Evolutionary conservation across 2,888 invertebrate genomes (phyloP), one percentile per base, ranked within the genome.

Genomic region (Heteromyza rotundicornis): DNA sequence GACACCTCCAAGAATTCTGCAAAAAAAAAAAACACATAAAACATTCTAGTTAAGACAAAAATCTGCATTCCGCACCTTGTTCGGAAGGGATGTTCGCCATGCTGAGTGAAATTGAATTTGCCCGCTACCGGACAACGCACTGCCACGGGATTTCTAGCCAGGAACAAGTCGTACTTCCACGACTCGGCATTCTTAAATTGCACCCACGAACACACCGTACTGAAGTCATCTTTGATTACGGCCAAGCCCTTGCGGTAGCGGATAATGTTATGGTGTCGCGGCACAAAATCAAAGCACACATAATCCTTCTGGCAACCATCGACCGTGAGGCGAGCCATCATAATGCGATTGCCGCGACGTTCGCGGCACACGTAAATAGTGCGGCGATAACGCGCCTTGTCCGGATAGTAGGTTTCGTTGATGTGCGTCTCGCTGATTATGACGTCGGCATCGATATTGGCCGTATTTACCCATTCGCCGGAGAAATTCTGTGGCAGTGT

Each of bases 241-340:
- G 95, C 95, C 55, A 94, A 79, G 5, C 95, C 95, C 83, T 90
- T 91, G 36, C 95, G 87, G 82, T 92, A 98, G 70, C 98, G 86
- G 70, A 98, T 96, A 62, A 98, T 87, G 80, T 97, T 98, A 81
- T 97, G 97, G 85, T 98, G 97, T 60, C 95, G 90, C 0, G 96
- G 95, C 56, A 97, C 90, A 81, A 98, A 96, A 80, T 98, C 96
- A 74, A 97, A 97, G 79, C 98, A 98, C 7, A 97, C 90, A 80
- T 94, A 98, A 87, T 98, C 98, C 77, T 96, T 96, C 84, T 98
- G 98, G 82, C 97, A 88, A 60, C 96, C 97, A 80, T 98, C 98
- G 0, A 98, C 96, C 1, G 96, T 96, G 8, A 98, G 88, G 63
- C 97, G 88, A 0, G 98, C 95, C 95, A 98, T 96, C 91, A 98